phyloP scores from a whole-genome alignment of 1,140 invertebrate species.

The Sycophila sp. region DNA sequence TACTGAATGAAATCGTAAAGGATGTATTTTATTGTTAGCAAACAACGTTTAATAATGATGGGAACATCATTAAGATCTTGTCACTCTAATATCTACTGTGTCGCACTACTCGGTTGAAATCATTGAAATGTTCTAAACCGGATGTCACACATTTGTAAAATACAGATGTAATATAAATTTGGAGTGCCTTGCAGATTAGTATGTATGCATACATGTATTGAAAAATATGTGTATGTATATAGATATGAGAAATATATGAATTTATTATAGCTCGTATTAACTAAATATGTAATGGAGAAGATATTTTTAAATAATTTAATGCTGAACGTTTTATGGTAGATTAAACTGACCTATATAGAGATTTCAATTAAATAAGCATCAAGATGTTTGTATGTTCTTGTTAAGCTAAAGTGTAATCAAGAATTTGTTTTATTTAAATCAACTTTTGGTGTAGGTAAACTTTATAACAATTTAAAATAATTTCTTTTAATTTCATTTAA shows the following conservation, averaged over 20 bases:
- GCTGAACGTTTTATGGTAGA: slow-evolving; percentile 37
- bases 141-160: slow-evolving; percentile 62
- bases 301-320: slow-evolving; percentile 47
- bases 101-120: slow-evolving; percentile 34
- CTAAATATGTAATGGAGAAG: slow-evolving; percentile 35
- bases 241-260: slow-evolving; percentile 32
- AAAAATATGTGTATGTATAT: slow-evolving; percentile 35
- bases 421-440: slow-evolving; percentile 17
- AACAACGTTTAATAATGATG: slow-evolving; percentile 4
- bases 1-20: slow-evolving; percentile 3
- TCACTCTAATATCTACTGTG: slow-evolving; percentile 35
- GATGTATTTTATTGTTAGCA: slow-evolving; percentile 17
- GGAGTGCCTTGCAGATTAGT: slow-evolving; percentile 62
- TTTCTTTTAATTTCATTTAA: slow-evolving; percentile 33
- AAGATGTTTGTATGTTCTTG: slow-evolving; percentile 29
- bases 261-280: slow-evolving; percentile 41
- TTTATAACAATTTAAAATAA: slow-evolving; percentile 17
- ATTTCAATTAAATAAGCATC: slow-evolving; percentile 27
- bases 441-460: slow-evolving; percentile 34
- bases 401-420: slow-evolving; percentile 19
- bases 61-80: slow-evolving; percentile 26
- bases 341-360: slow-evolving; percentile 27
- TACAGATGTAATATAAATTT: slow-evolving; percentile 66
- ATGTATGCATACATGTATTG: slow-evolving; percentile 48
- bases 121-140: slow-evolving; percentile 13